These are phyloP conservation scores for Odocoileus hemionus DNA, from an alignment of 2,113 vertebrate genomes.

Conservation along the genomic window DNA sequence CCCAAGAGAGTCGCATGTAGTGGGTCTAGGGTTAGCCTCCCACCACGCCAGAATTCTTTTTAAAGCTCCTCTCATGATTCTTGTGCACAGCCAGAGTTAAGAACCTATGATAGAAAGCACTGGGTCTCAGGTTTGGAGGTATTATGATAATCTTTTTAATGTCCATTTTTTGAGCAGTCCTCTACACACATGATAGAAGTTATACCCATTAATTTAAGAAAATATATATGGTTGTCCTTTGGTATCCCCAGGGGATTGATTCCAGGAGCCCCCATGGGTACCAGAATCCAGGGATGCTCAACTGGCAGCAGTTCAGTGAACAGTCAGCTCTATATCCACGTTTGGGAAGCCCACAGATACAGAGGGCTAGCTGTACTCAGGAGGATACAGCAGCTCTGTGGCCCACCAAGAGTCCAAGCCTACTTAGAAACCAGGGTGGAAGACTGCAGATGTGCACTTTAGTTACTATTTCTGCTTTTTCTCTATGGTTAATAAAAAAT, in stretches of 20 bases:
- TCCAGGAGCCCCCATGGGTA: neutral
- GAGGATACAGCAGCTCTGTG: neutral
- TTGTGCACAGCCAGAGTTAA: neutral
- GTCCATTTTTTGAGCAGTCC: neutral
- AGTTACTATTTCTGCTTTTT: neutral
- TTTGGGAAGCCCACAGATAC: neutral
- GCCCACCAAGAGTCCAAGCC: neutral
- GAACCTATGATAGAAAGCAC: neutral
- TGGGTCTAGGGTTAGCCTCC: neutral
- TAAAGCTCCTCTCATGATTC: neutral
- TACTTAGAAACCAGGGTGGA: neutral
- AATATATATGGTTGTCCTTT: neutral
- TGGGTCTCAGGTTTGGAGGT: neutral
- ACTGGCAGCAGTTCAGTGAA: neutral
- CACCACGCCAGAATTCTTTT: neutral
- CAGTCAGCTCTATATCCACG: neutral
- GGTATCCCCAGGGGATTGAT: neutral
- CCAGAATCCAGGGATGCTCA: neutral
- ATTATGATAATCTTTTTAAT: neutral
- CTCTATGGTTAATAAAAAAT: neutral
- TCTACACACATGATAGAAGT: neutral
- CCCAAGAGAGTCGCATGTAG: neutral
- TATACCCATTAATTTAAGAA: neutral
- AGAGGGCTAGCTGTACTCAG: neutral
- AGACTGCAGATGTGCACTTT: neutral